Base-by-base conservation (phyloP, 2,888 invertebrate genomes). In the Prenolepis imparis region DNA sequence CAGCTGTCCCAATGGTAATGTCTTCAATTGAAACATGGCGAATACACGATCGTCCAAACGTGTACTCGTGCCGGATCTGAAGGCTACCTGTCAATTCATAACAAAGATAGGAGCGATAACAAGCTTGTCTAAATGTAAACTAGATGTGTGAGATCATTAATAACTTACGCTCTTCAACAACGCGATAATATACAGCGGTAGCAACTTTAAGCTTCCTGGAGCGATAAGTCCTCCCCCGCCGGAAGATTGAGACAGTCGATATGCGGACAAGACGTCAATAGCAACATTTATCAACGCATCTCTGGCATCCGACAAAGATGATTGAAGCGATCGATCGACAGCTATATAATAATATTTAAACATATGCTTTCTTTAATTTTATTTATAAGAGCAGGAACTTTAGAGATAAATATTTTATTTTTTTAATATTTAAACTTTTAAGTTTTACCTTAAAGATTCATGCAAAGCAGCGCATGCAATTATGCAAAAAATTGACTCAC, bases 261-360 rank as follows among this genome's bases (percentile, higher is more conserved):
- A 98, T 82, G 98, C 96, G 86, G 97, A 96, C 72, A 98, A 95
- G 87, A 98, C 97, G 95, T 99, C 99, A 83, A 98, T 97, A 0
- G 98, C 98, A 36, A 98, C 99, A 95, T 99, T 99, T 90, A 99
- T 97, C 81, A 99, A 96, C 15, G 99, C 99, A 94, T 99, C 99
- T 61, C 99, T 96, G 0, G 99, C 99, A 95, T 99, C 99, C 9
- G 97, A 96, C 93, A 99, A 95, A 70, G 97, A 98, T 39, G 98
- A 97, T 61, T 97, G 96, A 91, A 97, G 96, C 86, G 98, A 98
- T 64, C 99, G 96, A 95, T 99, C 99, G 84, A 98, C 99, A 86
- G 99, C 98, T 97, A 94, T 55, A 78, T n/a, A n/a, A n/a, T n/a
- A 82, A 67, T 36, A 63, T 73, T 74, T 32, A 48, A 15, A 39